These are phyloP conservation scores for Musca domestica DNA, from an alignment of 1,140 invertebrate genomes.

Conservation along the genomic window DNA sequence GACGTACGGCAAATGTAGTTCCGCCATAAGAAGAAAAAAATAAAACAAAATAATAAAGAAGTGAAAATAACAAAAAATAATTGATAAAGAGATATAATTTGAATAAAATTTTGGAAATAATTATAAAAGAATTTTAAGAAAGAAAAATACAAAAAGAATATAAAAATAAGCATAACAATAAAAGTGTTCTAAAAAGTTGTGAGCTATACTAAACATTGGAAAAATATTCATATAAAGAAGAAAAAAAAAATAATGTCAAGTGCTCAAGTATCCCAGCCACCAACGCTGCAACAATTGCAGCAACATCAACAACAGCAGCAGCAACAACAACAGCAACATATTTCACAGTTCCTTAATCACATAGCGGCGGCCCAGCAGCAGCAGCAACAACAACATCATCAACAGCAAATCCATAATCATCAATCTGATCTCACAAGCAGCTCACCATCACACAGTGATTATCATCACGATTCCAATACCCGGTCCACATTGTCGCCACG, in stretches of 20 bases:
- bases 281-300: conserved; percentile 36
- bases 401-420: conserved; percentile 32
- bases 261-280: conserved; percentile 50
- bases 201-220: conserved; percentile 4
- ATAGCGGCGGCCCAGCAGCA: conserved; percentile 39
- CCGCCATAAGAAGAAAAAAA: conserved; percentile 11
- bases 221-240: conserved; percentile 21
- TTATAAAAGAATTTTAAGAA: background rate
- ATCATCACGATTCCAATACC: conserved; percentile 41
- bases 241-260: conserved; percentile 46
- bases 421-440: conserved; percentile 16
- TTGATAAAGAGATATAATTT: background rate
- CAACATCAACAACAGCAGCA: conserved; percentile 28
- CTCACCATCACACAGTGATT: conserved; percentile 27
- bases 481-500: conserved; percentile 43
- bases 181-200: conserved; percentile 4
- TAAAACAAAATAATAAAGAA: conserved; percentile 17
- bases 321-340: conserved; percentile 35
- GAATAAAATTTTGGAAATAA: background rate
- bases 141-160: background rate
- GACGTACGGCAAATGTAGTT: conserved; percentile 2
- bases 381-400: conserved; percentile 32
- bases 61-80: background rate
- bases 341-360: conserved; percentile 46
- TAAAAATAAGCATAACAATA: background rate